A percentile compares a stretch with the other conserved stretches of the same genome.
Conservation (phyloP, 2,888 invertebrate species). For the Agonopterix arenella region DNA sequence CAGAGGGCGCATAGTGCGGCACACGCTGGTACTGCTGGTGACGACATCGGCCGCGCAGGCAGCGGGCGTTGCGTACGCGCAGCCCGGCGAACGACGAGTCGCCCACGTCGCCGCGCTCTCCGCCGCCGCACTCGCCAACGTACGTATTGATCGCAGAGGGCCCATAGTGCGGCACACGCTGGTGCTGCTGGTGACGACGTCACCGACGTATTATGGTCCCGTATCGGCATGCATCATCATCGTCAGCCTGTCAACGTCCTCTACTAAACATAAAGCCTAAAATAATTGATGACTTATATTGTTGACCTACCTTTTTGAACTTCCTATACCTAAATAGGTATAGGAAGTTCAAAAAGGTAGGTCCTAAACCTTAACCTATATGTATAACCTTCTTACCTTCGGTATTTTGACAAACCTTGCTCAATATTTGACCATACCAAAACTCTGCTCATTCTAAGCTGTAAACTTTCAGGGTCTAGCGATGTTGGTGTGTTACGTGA, state of each 20-base stretch:
- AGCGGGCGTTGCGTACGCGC: constrained; percentile 59
- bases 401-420: no score
- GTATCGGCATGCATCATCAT: no score
- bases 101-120: constrained; percentile 47
- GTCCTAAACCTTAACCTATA: no score
- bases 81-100: constrained; percentile 44
- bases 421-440: no score
- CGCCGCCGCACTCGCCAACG: constrained; percentile 52
- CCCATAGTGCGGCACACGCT: constrained; percentile 54
- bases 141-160: constrained; percentile 23
- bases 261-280: no score
- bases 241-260: no score
- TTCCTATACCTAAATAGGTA: no score
- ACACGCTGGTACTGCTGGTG: constrained; percentile 48
- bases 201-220: no score
- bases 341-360: no score
- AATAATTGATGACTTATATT: no score
- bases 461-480: constrained; percentile 69
- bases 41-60: constrained; percentile 54
- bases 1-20: constrained; percentile 48
- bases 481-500: constrained; percentile 77
- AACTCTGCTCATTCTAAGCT: not conserved
- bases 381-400: no score
- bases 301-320: no score
- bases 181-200: constrained; percentile 42